These are phyloP conservation scores for Semicossyphus pulcher DNA, from an alignment of 2,113 vertebrate genomes.

Conservation along the genomic window DNA sequence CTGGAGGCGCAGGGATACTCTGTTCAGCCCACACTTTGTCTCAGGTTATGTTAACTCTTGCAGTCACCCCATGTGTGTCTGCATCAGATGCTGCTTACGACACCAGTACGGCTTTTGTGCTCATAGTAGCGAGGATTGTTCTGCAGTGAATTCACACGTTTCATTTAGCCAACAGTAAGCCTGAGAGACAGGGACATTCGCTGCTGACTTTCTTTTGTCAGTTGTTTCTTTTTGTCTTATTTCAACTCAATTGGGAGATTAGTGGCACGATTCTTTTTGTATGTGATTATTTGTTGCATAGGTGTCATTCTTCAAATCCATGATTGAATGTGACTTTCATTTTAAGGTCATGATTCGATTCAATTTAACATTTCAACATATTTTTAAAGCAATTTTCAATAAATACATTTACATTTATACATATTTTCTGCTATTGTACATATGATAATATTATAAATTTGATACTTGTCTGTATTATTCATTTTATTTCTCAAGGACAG, in stretches of 20 bases:
- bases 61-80: slow-evolving; percentile 50
- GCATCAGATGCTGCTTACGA: slow-evolving; percentile 31
- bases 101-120: slow-evolving; percentile 25
- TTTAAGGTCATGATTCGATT: no score
- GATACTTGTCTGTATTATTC: no score
- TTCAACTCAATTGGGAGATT: not conserved
- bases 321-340: no score
- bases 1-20: slow-evolving; percentile 51
- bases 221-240: not conserved
- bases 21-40: slow-evolving; percentile 68
- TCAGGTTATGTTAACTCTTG: slow-evolving; percentile 60
- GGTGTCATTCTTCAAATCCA: no score
- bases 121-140: slow-evolving; percentile 12
- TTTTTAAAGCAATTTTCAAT: no score
- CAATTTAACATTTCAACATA: no score
- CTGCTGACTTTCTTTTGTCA: not conserved
- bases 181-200: not conserved
- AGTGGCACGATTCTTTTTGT: not conserved
- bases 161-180: slow-evolving; percentile 15
- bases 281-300: not conserved
- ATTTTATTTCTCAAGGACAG: no score
- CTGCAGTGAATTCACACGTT: slow-evolving; percentile 40
- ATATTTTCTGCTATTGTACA: no score
- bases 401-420: no score
- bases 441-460: no score